These are phyloP conservation scores for Chaetodon auriga DNA, from an alignment of 2,113 vertebrate species.

Conservation along the genomic window DNA sequence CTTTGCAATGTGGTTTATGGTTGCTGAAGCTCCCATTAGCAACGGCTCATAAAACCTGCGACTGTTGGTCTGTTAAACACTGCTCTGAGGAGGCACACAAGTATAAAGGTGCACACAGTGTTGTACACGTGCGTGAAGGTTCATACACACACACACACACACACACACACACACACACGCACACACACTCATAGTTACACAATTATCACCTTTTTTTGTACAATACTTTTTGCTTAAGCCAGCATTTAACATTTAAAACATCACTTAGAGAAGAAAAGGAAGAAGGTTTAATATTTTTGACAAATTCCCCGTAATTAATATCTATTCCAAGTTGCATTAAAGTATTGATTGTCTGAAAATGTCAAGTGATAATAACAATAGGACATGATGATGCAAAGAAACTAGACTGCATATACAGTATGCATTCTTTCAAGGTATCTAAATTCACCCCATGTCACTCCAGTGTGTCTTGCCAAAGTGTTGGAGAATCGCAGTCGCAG, in stretches of 20 bases:
- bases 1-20: conserved; percentile 66
- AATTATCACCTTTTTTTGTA: neutral
- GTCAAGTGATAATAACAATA: neutral
- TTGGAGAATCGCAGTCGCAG: conserved; percentile 19
- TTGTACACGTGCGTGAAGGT: neutral
- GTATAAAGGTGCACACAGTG: conserved; percentile 8
- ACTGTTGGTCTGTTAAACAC: conserved; percentile 73
- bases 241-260: neutral
- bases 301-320: neutral
- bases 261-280: neutral
- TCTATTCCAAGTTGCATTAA: conserved; percentile 4
- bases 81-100: conserved; percentile 36
- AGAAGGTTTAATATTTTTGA: neutral
- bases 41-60: conserved; percentile 76
- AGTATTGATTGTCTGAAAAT: neutral
- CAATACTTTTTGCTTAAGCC: neutral
- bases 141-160: neutral
- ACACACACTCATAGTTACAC: neutral
- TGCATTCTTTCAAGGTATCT: neutral
- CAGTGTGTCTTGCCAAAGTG: conserved; percentile 40
- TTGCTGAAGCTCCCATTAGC: conserved; percentile 77
- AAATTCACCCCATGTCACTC: conserved; percentile 25
- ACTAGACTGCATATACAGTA: neutral
- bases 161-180: neutral
- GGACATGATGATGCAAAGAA: neutral